Base-by-base conservation (phyloP, 2,113 vertebrate species). In the Burhinus oedicnemus region DNA sequence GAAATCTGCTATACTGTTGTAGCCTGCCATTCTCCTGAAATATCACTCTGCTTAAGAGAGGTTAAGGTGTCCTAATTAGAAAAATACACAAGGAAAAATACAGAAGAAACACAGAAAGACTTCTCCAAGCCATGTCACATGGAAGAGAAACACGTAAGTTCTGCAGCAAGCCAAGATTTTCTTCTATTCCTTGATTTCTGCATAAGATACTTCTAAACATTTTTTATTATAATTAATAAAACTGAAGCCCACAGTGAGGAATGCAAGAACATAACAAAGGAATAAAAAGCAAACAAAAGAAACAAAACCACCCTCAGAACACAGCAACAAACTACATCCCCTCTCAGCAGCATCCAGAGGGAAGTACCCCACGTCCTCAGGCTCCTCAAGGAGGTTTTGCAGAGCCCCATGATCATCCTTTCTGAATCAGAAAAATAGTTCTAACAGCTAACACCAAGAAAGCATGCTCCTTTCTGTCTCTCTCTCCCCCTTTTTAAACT, bases 341-440 rank as follows among this genome's bases (percentile, higher is more conserved):
- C 19, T 77, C 62, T 74, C 75, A 91, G 85, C 85, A 86, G 57
- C 65, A 54, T 54, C 45, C 76, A 92, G 29, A 29, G 66, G 18
- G 22, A 93, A 83, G 70, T 9, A 85, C 66, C 62, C 81, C 57
- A 32, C 0, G 1, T 66, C 49, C 69, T 71, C 52, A 25, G 23
- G 20, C 70, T 87, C 75, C 78, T 83, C 42, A 12, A 86, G 66
- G 69, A 96, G 69, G 44, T 34, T 90, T 64, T 94, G 74, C 51
- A 83, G 55, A 75, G 38, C 42, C 25, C 17, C 38, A 66, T 0
- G 20, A 52, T 55, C 17, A 23, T 34, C 23, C 9, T 83, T 92
- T 80, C 58, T 65, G 83, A 80, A 89, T 44, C 66, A 72, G 51
- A 94, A 97, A 97, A 97, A 94, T 32, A 95, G 86, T 42, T 91